Evolutionary conservation across 2,888 invertebrate genomes (phyloP), one percentile per base, ranked within the genome.

Genomic region (Hartigia nigra): DNA sequence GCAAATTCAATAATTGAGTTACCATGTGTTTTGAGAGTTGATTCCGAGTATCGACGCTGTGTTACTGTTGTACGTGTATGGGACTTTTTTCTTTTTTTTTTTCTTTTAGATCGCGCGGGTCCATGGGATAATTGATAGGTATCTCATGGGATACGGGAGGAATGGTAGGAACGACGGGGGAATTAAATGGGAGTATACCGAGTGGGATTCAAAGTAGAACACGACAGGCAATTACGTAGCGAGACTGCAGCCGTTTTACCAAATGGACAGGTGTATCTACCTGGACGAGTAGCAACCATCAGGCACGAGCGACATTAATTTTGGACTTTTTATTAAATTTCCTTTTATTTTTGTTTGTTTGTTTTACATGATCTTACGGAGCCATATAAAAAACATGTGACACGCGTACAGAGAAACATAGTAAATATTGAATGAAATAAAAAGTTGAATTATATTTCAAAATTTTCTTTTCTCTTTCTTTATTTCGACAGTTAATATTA

Each of bases 171-270:
- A 39, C 39, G 5, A 55, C 2, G 55, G 55, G 55, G 55, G 31
- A 34, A 78, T 79, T 69, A 77, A 81, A 82, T 77, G 76, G 79
- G 82, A 80, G 78, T 78, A 72, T 78, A 79, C 78, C 74, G 35
- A 74, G 79, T 74, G 76, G 78, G 81, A 77, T 80, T 82, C 81
- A 77, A 82, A 82, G 74, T 75, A 77, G 75, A 75, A 75, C 75
- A 36, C 75, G 75, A 75, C 75, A 34, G 75, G 36, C 75, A 36
- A 75, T 75, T 75, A 75, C 75, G 75, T 31, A 34, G 34, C 36
- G 32, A 75, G 34, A 75, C 75, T 31, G 75, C 75, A 35, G 36
- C 35, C 37, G 75, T 36, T 34, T 37, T 69, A 75, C 74, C 76
- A 72, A 37, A 79, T 39, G 79, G 79, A 79, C 80, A 80, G 81